phyloP scores from a whole-genome alignment of 1,140 invertebrate species.

The Pseudachorutes palmiensis region DNA sequence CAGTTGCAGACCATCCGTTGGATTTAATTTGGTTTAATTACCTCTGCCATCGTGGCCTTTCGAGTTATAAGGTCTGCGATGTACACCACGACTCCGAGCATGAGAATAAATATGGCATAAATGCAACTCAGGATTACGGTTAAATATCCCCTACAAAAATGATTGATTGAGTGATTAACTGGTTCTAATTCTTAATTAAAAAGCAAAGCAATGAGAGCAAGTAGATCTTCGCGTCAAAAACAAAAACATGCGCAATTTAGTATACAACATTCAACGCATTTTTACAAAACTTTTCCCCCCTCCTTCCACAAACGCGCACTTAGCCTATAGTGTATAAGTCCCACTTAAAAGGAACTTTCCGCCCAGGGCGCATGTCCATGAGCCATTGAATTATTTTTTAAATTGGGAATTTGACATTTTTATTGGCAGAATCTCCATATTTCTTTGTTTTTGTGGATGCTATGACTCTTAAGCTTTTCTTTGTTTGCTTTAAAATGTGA shows the following conservation, averaged over 20 bases:
- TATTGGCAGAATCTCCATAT: no score
- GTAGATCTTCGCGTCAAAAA: neutral
- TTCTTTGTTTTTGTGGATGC: no score
- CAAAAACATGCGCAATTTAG: neutral
- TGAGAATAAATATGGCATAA: constrained; percentile 58
- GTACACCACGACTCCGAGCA: constrained; percentile 55
- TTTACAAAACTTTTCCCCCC: neutral
- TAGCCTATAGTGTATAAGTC: no score
- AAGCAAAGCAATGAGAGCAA: neutral
- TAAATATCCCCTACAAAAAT: constrained; percentile 48
- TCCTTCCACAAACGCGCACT: neutral
- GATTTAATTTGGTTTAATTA: constrained; percentile 42
- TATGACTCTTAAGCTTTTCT: no score
- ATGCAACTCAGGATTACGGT: constrained; percentile 53
- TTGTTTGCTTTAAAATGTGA: no score
- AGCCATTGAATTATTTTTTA: no score
- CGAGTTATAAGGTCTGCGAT: constrained; percentile 51
- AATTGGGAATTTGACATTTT: no score
- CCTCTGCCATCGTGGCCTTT: constrained; percentile 47
- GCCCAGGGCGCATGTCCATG: no score
- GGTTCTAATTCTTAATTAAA: neutral
- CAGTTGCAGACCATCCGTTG: no score
- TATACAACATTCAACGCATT: neutral
- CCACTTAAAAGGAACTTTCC: no score
- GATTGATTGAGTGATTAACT: no score